Conservation (phyloP, 2,797 vertebrate species). For the Sebastes glaucus region DNA sequence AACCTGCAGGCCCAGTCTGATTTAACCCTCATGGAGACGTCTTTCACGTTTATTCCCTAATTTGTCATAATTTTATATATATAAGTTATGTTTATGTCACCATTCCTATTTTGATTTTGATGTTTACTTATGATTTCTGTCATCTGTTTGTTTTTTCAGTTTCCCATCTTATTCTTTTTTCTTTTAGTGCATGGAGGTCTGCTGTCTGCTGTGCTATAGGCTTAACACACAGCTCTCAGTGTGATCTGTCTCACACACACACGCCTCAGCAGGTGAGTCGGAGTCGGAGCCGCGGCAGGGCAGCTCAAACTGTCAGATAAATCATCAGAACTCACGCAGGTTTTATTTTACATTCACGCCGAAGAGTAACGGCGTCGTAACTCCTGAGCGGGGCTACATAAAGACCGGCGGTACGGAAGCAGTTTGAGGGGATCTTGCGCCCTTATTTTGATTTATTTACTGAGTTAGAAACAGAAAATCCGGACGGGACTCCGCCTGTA, state of each 20-base stretch:
- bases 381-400: not conserved
- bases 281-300: not conserved
- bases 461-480: not conserved
- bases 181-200: conserved; percentile 79
- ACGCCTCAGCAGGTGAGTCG: conserved; percentile 64
- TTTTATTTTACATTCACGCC: not conserved
- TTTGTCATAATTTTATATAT: not conserved
- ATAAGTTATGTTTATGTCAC: conserved; percentile 1
- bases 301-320: not conserved
- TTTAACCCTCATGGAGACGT: not conserved
- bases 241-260: conserved; percentile 22
- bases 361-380: not conserved
- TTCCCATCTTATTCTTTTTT: conserved; percentile 58
- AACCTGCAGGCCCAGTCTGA: not conserved
- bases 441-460: not conserved
- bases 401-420: not conserved
- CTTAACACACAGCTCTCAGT: conserved; percentile 44
- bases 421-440: not conserved
- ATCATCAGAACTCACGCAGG: not conserved
- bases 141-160: conserved; percentile 52
- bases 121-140: conserved; percentile 51
- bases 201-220: conserved; percentile 57
- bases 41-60: not conserved
- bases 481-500: not conserved
- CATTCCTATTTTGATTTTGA: conserved; percentile 21